Evolutionary conservation across 2,888 invertebrate genomes (phyloP).

Genomic region (Xanthia icteritia): DNA sequence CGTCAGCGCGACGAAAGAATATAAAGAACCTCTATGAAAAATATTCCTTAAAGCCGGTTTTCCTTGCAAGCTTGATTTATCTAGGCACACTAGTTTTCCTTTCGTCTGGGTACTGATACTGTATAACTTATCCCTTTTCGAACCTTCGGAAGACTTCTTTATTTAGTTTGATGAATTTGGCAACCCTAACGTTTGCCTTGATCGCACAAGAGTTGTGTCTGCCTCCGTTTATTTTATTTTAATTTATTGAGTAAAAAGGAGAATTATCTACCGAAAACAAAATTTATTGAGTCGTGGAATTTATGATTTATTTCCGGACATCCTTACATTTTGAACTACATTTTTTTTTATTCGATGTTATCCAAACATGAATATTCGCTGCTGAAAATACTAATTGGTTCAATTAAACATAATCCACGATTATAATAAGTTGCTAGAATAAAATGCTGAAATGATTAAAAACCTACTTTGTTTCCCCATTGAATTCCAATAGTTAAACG

Average conservation of each 20-base stretch:
- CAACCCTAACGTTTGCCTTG: constrained; percentile 32
- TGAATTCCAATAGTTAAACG: constrained; percentile 10
- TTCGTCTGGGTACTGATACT: constrained; percentile 4
- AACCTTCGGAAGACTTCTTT: constrained; percentile 14
- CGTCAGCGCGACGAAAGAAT: background rate
- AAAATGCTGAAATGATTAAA: background rate
- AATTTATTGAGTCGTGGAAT: constrained; percentile 3
- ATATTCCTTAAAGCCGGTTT: background rate
- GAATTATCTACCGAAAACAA: background rate
- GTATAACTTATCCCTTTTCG: constrained; percentile 14
- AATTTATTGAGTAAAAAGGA: constrained; percentile 22
- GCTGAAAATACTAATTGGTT: too few species aligned
- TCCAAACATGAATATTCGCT: too few species aligned
- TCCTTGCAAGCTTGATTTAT: constrained; percentile 20
- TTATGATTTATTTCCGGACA: background rate
- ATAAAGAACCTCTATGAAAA: background rate
- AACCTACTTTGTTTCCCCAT: background rate
- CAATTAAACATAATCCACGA: too few species aligned
- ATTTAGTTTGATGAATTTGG: constrained; percentile 39
- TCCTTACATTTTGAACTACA: background rate
- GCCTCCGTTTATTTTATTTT: constrained; percentile 23
- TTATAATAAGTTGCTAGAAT: background rate
- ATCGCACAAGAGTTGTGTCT: constrained; percentile 32
- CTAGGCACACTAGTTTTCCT: background rate
- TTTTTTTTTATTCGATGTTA: background rate